Conservation (phyloP, 2,797 vertebrate genomes). For the Sebastes ruberrimus region DNA sequence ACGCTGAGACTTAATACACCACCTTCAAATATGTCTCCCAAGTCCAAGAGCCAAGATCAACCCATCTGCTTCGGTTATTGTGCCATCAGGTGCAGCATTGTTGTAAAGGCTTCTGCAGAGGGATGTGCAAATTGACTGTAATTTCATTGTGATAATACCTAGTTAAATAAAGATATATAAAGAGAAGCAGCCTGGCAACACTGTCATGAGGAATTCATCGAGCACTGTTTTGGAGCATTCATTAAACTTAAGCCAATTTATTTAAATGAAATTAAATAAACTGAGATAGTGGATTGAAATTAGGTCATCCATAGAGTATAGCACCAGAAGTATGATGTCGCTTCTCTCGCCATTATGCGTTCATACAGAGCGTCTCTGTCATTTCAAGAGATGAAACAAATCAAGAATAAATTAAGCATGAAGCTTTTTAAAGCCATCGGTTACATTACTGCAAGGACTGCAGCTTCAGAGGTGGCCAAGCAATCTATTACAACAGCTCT, state of each 20-base stretch:
- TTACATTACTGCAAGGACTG: conserved; percentile 2
- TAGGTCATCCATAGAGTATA: neutral
- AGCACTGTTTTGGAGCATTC: neutral
- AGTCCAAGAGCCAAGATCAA: conserved; percentile 39
- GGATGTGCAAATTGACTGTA: neutral
- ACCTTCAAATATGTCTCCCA: conserved; percentile 52
- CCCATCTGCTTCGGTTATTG: conserved; percentile 32
- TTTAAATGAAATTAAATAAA: conserved; percentile 9
- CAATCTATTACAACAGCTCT: conserved; percentile 1
- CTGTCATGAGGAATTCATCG: neutral
- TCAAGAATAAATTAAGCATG: conserved; percentile 21
- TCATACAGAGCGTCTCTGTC: neutral
- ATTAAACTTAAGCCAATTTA: conserved; percentile 1
- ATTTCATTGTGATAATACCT: conserved; percentile 5
- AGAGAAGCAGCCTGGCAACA: neutral
- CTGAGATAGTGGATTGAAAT: conserved; percentile 15
- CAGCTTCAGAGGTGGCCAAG: conserved; percentile 4
- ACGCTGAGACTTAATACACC: conserved; percentile 27
- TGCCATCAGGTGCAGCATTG: conserved; percentile 16
- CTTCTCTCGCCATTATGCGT: neutral
- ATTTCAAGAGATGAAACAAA: conserved; percentile 27
- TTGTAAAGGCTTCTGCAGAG: conserved; percentile 1
- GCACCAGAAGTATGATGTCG: neutral
- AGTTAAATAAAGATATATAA: conserved; percentile 10
- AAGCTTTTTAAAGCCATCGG: conserved; percentile 4